Evolutionary conservation across 2,113 vertebrate species (phyloP).

Genomic region (Aix galericulata): DNA sequence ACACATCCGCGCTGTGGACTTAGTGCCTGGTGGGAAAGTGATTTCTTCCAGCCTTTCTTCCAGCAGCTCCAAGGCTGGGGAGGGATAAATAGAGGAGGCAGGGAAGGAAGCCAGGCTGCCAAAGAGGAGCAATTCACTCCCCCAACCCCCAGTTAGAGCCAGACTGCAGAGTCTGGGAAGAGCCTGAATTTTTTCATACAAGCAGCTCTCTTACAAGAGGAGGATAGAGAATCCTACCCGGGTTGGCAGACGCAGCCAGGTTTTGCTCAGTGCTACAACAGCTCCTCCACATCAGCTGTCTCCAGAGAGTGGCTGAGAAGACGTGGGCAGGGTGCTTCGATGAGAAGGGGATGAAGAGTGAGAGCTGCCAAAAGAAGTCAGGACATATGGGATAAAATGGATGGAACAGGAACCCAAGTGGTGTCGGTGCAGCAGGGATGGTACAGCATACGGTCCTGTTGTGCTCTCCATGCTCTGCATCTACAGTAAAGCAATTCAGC

Average conservation of each 20-base stretch:
- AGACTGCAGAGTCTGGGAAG: not conserved
- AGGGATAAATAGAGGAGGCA: not conserved
- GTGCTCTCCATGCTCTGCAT: not conserved
- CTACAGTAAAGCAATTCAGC: not conserved
- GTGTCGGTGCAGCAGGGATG: not conserved
- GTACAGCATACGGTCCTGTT: not conserved
- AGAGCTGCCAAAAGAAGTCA: not conserved
- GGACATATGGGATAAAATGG: rapidly evolving
- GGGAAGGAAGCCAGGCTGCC: not conserved
- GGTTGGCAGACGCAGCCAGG: not conserved
- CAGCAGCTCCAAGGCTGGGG: not conserved
- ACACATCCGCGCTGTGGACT: not conserved
- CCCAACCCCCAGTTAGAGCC: not conserved
- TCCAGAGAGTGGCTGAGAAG: not conserved
- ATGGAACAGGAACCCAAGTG: not conserved
- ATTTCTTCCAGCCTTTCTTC: not conserved
- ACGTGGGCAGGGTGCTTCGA: not conserved
- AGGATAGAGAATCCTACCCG: not conserved
- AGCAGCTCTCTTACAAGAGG: not conserved
- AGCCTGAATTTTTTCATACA: not conserved
- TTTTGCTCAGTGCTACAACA: not conserved
- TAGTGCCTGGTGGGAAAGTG: not conserved
- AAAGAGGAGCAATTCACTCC: not conserved
- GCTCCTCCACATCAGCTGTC: not conserved
- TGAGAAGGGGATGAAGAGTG: not conserved